Evolutionary conservation across 2,797 vertebrate species (phyloP), one percentile per base, ranked within the genome.

Genomic region (Notoglanidium macrostoma): DNA sequence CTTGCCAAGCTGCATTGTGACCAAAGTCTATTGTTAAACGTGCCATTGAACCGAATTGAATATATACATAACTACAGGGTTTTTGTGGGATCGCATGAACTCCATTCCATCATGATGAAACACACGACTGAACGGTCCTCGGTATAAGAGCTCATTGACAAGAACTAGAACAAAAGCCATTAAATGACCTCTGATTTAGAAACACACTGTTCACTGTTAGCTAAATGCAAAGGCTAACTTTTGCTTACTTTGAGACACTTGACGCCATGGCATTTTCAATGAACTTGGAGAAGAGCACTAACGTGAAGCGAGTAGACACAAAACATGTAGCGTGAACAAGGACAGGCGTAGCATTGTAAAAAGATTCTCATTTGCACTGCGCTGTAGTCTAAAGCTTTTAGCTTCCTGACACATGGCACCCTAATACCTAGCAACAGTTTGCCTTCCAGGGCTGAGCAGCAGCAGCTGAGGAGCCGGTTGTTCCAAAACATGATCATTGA

Each of bases 401-500:
- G 19, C 72, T 77, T 63, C 57, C 84, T 51, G 35, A 46, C 35
- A 65, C 51, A 59, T 10, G 5, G 35, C 74, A 15, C n/a, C 40
- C 54, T 82, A 55, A 73, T 2, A 32, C 78, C 54, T 26, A 87
- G 86, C 57, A 44, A 70, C 73, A 59, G 59, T 19, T 68, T 7
- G 35, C 84, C 84, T 74, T 76, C 29, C 51, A 59, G 84, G 70
- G 10, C 57, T 35, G 40, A 85, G 35, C 4, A 44, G 40, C 54
- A 74, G 84, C 57, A 86, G 74, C 80, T 68, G 46, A 84, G 61
- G 81, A 14, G 49, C 26, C 19, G 61, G 1, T 26, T 19, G n/a
- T 70, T 84, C 73, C 73, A 63, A 84, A 85, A 72, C 32, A 70
- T 85, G 40, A 61, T 54, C 29, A 44, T 86, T 77, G 67, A 72